Evolutionary conservation across 2,113 vertebrate species (phyloP).

Genomic region (Neodontobutis hainanensis): DNA sequence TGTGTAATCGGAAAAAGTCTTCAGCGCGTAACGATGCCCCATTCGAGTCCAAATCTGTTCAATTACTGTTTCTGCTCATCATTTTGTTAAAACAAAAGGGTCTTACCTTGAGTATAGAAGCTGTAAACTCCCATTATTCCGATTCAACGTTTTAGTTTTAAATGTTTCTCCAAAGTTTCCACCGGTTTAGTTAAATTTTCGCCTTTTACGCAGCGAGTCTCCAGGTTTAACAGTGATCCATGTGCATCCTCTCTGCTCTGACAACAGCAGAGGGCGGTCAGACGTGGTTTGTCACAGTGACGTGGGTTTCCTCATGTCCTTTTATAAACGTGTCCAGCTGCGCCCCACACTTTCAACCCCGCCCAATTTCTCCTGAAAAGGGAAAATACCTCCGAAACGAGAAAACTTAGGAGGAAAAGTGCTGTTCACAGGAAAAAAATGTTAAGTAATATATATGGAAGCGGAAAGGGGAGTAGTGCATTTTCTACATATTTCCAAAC

Average conservation of each 20-base stretch:
- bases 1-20: too few relatives aligned
- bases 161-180: too few relatives aligned
- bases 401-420: neutral
- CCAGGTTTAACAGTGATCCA: slow-evolving; percentile 37
- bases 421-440: neutral
- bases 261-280: slow-evolving; percentile 55
- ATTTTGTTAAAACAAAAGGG: too few relatives aligned
- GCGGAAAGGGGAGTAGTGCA: neutral
- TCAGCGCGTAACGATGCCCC: too few relatives aligned
- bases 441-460: neutral
- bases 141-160: too few relatives aligned
- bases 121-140: slow-evolving; percentile 1
- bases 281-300: slow-evolving; percentile 59
- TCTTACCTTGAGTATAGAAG: too few relatives aligned
- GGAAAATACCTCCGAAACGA: slow-evolving; percentile 13
- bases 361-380: slow-evolving; percentile 54
- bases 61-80: too few relatives aligned
- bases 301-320: slow-evolving; percentile 57
- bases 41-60: too few relatives aligned
- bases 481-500: neutral
- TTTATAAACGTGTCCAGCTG: slow-evolving; percentile 49
- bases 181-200: neutral
- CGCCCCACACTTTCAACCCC: slow-evolving; percentile 42
- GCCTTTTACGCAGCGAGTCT: neutral
- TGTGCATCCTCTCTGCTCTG: slow-evolving; percentile 62